Percentiles rank a stretch among this genome's conserved stretches.
Evolutionary conservation across 2,113 vertebrate genomes (phyloP).

Genomic region (Macquaria ambigua): DNA sequence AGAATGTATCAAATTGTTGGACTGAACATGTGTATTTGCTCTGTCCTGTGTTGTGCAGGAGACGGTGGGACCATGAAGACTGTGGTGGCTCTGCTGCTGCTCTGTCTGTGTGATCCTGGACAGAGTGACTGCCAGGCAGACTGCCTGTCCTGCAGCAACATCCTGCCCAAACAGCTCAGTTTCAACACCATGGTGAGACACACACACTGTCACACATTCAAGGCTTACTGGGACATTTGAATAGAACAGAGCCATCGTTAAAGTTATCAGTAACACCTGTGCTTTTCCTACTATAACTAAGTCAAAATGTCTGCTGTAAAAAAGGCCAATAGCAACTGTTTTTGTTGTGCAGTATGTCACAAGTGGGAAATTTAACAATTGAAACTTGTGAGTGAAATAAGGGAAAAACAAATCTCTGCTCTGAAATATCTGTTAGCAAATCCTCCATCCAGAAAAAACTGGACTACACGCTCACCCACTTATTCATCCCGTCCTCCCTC

Average conservation of each 20-base stretch:
- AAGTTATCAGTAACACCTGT: neutral
- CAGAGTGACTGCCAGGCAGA: conserved; percentile 89
- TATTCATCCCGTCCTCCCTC: conserved; percentile 13
- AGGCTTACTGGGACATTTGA: neutral
- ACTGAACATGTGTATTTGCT: conserved; percentile 24
- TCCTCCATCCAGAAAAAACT: neutral
- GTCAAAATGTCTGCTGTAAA: neutral
- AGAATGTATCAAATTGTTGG: no score
- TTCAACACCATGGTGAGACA: conserved; percentile 88
- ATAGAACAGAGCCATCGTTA: neutral
- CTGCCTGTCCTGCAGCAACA: conserved; percentile 89
- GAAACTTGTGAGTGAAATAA: neutral
- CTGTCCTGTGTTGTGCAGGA: conserved; percentile 39
- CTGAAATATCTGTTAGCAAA: neutral
- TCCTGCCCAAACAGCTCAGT: conserved; percentile 82
- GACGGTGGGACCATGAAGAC: conserved; percentile 88
- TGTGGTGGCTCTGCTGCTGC: conserved; percentile 88
- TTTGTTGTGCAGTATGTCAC: neutral
- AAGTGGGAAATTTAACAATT: neutral
- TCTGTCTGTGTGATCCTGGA: conserved; percentile 87
- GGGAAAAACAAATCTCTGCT: neutral
- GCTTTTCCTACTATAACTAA: no score
- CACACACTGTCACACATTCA: neutral
- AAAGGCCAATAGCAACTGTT: no score
- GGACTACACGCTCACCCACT: neutral